Conservation (phyloP, 2,113 vertebrate species). For the Crotalus horridus region DNA sequence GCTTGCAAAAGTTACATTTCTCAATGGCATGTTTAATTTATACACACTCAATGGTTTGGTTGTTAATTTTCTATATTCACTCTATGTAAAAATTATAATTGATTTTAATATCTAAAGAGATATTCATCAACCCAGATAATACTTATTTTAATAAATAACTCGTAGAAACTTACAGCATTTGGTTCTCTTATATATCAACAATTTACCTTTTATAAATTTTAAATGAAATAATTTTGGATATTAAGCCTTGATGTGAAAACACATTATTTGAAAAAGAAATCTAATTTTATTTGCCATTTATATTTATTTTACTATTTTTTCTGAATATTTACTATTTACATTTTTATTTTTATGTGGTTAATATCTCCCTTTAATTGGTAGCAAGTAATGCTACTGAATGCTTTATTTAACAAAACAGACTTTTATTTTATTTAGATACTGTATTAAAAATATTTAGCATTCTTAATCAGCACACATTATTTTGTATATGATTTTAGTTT, state of each 20-base stretch:
- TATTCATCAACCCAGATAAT: not conserved
- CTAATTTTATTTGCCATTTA: not conserved
- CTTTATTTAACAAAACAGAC: not conserved
- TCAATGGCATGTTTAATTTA: not conserved
- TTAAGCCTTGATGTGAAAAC: not conserved
- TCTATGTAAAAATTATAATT: not conserved
- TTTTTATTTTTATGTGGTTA: not conserved
- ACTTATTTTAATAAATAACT: not conserved
- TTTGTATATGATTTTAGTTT: not conserved
- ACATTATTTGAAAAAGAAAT: not conserved
- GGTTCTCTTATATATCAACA: not conserved
- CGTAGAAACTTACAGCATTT: not conserved
- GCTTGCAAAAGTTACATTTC: not conserved
- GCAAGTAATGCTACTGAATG: not conserved
- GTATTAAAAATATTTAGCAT: not conserved
- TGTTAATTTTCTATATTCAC: not conserved
- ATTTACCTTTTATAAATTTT: constrained; percentile 1
- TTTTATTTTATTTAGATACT: not conserved
- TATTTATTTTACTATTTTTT: not conserved
- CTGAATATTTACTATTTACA: not conserved
- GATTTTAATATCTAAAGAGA: not conserved
- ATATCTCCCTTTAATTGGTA: not conserved
- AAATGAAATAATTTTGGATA: constrained; percentile 9
- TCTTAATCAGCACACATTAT: not conserved
- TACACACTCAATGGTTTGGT: not conserved